These are phyloP conservation scores for Plebejus anna DNA, from an alignment of 2,888 invertebrate genomes.

Conservation along the genomic window DNA sequence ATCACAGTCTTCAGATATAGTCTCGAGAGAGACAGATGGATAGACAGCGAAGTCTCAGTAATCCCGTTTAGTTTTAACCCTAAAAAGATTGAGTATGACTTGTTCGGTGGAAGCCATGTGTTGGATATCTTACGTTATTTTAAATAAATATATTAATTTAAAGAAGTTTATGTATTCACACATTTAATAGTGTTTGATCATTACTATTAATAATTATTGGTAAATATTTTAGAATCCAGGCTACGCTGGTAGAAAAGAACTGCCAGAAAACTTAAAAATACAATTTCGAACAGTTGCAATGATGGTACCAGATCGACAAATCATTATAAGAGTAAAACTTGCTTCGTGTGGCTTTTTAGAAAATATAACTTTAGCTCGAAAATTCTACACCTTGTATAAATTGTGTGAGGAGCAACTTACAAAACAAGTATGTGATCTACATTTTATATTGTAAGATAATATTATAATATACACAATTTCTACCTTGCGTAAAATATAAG, in stretches of 20 bases:
- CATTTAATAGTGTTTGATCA: too few relatives aligned
- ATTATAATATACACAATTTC: too few relatives aligned
- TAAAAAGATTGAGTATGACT: too few relatives aligned
- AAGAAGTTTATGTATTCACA: too few relatives aligned
- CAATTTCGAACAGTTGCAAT: conserved; percentile 98
- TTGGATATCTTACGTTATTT: too few relatives aligned
- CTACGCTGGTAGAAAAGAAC: conserved; percentile 96
- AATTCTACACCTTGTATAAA: conserved; percentile 98
- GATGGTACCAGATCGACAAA: conserved; percentile 99
- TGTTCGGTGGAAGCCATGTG: too few relatives aligned
- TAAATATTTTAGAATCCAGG: conserved; percentile 89
- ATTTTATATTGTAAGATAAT: not conserved
- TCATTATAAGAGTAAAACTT: conserved; percentile 96
- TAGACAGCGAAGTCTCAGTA: too few relatives aligned
- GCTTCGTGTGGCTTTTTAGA: conserved; percentile 98
- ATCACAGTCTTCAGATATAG: too few relatives aligned
- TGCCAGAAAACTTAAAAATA: conserved; percentile 98
- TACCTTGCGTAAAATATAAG: too few relatives aligned
- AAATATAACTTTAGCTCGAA: conserved; percentile 95
- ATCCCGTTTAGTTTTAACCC: too few relatives aligned
- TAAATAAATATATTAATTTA: too few relatives aligned
- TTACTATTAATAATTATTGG: not conserved
- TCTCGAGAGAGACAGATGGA: too few relatives aligned
- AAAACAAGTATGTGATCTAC: conserved; percentile 85
- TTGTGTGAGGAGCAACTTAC: conserved; percentile 98